Conservation (phyloP, 92 coral and sea anemone genomes). For the Umimayanthus kanabou region DNA sequence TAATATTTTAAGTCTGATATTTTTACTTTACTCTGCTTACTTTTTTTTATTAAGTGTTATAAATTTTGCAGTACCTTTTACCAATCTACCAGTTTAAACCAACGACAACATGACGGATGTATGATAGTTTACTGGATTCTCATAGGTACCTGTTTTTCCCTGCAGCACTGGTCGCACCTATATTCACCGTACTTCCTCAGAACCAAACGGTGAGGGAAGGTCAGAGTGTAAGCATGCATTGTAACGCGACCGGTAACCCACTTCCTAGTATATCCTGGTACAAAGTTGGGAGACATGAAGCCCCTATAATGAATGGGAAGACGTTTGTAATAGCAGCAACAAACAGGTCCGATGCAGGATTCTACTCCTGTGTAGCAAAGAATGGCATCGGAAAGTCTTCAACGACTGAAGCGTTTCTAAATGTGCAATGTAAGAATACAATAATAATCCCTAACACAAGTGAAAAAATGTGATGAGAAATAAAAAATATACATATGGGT, state of each 20-base stretch:
- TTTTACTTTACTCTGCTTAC: no score
- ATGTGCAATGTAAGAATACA: constrained; percentile 52
- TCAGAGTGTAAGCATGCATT: constrained; percentile 30
- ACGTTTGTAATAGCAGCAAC: background rate
- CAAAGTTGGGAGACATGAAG: constrained; percentile 9
- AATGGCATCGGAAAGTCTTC: constrained; percentile 50
- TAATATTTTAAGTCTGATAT: no score
- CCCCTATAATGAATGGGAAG: background rate
- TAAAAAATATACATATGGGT: background rate
- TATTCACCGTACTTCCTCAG: constrained; percentile 24
- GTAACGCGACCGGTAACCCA: constrained; percentile 61
- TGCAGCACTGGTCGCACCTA: constrained; percentile 37
- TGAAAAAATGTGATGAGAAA: no score
- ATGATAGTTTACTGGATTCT: no score
- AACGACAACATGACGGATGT: no score
- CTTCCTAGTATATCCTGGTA: constrained; percentile 46
- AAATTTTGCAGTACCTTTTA: no score
- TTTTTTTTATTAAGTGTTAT: no score
- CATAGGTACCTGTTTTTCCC: background rate
- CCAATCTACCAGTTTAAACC: no score
- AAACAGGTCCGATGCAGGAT: constrained; percentile 32
- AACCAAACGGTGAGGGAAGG: constrained; percentile 41
- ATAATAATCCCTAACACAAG: no score
- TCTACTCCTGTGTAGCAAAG: constrained; percentile 45
- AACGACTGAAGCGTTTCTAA: constrained; percentile 26